Base-by-base conservation (phyloP, 2,797 vertebrate species). In the Sebastiscus tertius region DNA sequence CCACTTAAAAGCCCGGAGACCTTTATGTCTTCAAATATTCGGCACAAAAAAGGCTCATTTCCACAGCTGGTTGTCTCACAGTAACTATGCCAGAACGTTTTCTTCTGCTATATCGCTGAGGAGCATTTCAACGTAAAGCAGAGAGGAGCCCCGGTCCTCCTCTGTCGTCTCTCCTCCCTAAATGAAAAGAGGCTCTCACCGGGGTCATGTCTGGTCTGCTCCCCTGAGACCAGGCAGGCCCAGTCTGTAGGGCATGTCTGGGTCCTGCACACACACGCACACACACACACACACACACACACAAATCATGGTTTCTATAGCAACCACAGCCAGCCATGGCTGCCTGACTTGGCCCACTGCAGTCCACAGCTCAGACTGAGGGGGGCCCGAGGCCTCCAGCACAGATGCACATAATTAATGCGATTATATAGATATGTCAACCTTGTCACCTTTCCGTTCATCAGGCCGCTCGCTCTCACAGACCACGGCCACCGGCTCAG, bases 131-230 rank as follows among this genome's bases (percentile, higher is more conserved):
- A 67, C 77, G 42, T 69, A 80, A 49, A 76, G 46, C 82, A 18
- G 61, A 65, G 67, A 24, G 2, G 31, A 77, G 82, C 54, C 55
- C 42, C 42, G 66, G 70, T 60, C 69, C 66, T 8, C 59, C 83
- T 86, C 79, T 74, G 83, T 82, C 68, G 10, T 84, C 80, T 79
- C 81, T 75, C 72, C 83, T 72, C 76, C 78, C 67, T 76, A 74
- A 92, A 92, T 90, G 81, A 93, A 93, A 87, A 88, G 87, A 92
- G 83, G 85, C 92, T 89, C 52, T 88, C 88, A 79, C 91, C 61
- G 85, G 93, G 97, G 95, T 97, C 96, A 93, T 83, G 96, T 97
- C 96, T 96, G 96, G 96, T 95, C 96, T 92, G 89, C 83, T 94
- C 96, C 92, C 95, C 1, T 34, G 95, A 93, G 95, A 95, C 88